Evolutionary conservation across 2,113 vertebrate genomes (phyloP).

Genomic region (Lepus europaeus): DNA sequence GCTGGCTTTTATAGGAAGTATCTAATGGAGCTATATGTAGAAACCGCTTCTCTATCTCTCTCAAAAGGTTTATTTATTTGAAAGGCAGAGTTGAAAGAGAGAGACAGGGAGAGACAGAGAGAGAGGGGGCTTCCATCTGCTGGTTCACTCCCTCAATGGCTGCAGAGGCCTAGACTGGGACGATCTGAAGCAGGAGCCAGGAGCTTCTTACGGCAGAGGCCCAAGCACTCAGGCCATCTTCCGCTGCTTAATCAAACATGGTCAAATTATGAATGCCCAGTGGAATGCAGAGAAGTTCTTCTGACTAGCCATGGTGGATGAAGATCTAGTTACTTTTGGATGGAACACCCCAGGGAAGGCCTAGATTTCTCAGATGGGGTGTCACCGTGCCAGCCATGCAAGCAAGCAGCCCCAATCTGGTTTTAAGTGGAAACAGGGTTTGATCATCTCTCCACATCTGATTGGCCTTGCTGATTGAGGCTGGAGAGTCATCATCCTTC

Average conservation of each 20-base stretch:
- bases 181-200: too few species aligned
- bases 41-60: not conserved
- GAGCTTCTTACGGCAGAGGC: too few species aligned
- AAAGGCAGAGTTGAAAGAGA: too few species aligned
- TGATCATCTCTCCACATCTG: not conserved
- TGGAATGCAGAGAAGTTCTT: not conserved
- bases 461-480: not conserved
- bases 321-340: not conserved
- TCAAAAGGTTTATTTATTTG: too few species aligned
- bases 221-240: too few species aligned
- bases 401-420: fast-evolving
- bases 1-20: not conserved
- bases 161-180: too few species aligned
- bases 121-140: too few species aligned
- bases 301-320: not conserved
- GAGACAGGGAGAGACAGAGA: too few species aligned
- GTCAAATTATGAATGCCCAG: not conserved
- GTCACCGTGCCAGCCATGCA: not conserved
- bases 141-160: too few species aligned
- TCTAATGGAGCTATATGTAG: not conserved
- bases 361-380: not conserved
- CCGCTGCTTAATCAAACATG: not conserved
- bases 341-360: not conserved
- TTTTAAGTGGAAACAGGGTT: not conserved
- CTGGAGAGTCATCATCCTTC: not conserved